Conservation (phyloP, 2,888 invertebrate species). For the Catocala sponsa region DNA sequence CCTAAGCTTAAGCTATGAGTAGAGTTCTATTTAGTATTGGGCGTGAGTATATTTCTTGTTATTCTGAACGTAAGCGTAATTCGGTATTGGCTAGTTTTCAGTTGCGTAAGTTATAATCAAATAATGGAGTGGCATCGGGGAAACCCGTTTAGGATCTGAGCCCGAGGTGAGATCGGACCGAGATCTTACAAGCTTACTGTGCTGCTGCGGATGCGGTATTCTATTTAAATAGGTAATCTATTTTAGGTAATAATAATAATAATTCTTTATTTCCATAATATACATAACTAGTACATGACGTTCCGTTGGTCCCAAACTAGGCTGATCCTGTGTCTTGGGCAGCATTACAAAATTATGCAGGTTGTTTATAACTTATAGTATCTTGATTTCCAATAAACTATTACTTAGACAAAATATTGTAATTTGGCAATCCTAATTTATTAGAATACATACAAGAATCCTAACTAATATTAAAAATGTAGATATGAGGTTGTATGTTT, state of each 20-base stretch:
- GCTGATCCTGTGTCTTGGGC: too few species aligned
- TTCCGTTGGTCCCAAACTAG: too few species aligned
- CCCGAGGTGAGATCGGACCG: constrained; percentile 24
- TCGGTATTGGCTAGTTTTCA: constrained; percentile 25
- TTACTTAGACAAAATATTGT: too few species aligned
- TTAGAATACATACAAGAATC: neutral
- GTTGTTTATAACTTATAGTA: too few species aligned
- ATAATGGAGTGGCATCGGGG: constrained; percentile 47
- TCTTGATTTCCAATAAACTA: too few species aligned
- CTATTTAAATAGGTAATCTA: too few species aligned
- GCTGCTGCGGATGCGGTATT: constrained; percentile 23
- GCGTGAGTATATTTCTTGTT: neutral
- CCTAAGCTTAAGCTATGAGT: too few species aligned
- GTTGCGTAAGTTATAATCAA: constrained; percentile 45
- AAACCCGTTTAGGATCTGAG: constrained; percentile 50
- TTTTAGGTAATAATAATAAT: too few species aligned
- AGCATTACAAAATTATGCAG: too few species aligned
- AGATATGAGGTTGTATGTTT: neutral
- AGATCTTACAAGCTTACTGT: constrained; percentile 13
- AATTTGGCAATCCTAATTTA: too few species aligned
- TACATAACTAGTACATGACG: too few species aligned
- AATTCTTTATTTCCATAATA: too few species aligned
- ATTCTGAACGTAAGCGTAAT: constrained; percentile 25
- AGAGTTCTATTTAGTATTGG: constrained; percentile 6
- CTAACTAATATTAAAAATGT: neutral